Evolutionary conservation across 2,888 invertebrate species (phyloP), one percentile per base, ranked within the genome.

Genomic region (Aphelenchoides bicaudatus): DNA sequence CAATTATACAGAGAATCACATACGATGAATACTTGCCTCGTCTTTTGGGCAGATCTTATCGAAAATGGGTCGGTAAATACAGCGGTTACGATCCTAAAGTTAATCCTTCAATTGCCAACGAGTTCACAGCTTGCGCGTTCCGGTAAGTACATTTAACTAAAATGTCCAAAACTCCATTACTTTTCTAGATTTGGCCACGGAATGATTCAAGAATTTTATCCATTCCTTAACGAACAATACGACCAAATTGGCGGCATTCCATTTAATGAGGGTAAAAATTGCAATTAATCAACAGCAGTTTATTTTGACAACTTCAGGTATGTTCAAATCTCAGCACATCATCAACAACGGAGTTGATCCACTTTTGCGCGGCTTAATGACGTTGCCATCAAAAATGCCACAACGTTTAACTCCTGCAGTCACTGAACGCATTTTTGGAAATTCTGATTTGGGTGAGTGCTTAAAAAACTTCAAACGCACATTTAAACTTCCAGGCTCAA

Each of bases 121-220:
- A 90, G 37, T 98, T 98, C 80, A 92, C 96, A 0, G 92, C 94
- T 0, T 94, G 94, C 19, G 96, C 96, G 0, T 83, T 96, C 57
- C 85, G 82, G n/a, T n/a, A n/a, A n/a, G n/a, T n/a, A n/a, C n/a
- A n/a, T n/a, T n/a, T n/a, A n/a, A n/a, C n/a, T n/a, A n/a, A n/a
- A n/a, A n/a, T n/a, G n/a, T n/a, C n/a, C n/a, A n/a, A n/a, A n/a
- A n/a, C n/a, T n/a, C n/a, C n/a, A n/a, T n/a, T n/a, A n/a, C n/a
- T n/a, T n/a, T n/a, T n/a, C n/a, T n/a, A n/a, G n/a, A 56, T 92
- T 99, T 80, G 98, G 98, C 0, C 98, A 98, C 81, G 89, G 93
- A 0, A 84, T 98, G 63, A 92, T 99, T 56, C 94, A 94, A 80
- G 77, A 77, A 55, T 77, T 77, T 63, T 77, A 77, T 48, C 77